These are phyloP conservation scores for Ellobium chinense DNA, from an alignment of 2,888 invertebrate genomes.

Conservation along the genomic window DNA sequence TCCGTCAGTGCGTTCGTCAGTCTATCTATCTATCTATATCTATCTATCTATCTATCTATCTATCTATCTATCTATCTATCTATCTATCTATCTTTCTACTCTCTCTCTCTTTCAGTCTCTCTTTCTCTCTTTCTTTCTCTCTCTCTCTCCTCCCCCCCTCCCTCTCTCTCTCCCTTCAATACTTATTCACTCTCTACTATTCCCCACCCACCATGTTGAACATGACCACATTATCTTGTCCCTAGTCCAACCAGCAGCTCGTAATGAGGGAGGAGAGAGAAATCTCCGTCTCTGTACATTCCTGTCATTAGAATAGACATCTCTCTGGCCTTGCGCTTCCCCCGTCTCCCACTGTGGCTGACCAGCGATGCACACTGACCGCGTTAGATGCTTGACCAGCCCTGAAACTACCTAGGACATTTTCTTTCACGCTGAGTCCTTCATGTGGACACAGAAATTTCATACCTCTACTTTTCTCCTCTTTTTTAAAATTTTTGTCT, in stretches of 20 bases:
- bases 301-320: too few relatives aligned
- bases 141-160: background rate
- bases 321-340: too few relatives aligned
- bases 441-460: background rate
- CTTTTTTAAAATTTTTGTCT: too few relatives aligned
- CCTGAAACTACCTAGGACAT: background rate
- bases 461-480: background rate
- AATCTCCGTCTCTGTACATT: too few relatives aligned
- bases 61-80: background rate
- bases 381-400: background rate
- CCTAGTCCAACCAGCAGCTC: too few relatives aligned
- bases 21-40: background rate
- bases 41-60: background rate
- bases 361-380: background rate
- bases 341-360: background rate
- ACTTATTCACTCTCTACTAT: background rate
- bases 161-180: background rate
- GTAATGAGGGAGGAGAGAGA: too few relatives aligned
- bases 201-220: too few relatives aligned
- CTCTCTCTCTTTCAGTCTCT: conserved; percentile 4
- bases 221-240: too few relatives aligned
- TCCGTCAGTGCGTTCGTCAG: too few relatives aligned
- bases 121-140: background rate
- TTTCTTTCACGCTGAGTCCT: background rate
- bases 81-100: background rate